Conservation (phyloP, 2,888 invertebrate genomes). For the Callimorpha dominula region DNA sequence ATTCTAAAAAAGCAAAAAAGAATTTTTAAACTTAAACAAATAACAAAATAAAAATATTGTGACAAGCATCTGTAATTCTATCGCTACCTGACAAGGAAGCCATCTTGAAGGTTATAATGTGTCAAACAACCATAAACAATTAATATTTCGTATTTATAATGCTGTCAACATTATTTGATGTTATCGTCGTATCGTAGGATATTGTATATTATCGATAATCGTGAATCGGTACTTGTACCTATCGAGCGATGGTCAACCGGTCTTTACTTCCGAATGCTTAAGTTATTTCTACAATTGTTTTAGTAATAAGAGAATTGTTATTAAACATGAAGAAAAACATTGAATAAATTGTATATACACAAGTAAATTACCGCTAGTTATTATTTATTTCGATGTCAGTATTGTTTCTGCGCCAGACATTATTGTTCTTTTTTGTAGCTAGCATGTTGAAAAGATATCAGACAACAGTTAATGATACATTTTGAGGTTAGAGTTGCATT, state of each 20-base stretch:
- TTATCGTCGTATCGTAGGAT: constrained; percentile 53
- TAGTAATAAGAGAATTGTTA: constrained; percentile 1
- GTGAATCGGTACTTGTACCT: constrained; percentile 49
- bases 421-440: too few species aligned
- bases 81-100: constrained; percentile 43
- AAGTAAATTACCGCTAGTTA: too few species aligned
- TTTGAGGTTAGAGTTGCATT: too few species aligned
- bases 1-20: too few species aligned
- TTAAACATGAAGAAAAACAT: background rate
- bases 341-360: background rate
- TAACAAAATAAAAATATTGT: background rate
- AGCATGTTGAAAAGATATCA: too few species aligned
- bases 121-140: constrained; percentile 43
- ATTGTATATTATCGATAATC: constrained; percentile 51
- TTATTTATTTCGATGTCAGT: too few species aligned
- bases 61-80: constrained; percentile 17
- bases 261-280: constrained; percentile 48
- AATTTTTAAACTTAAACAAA: background rate
- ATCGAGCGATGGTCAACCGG: constrained; percentile 47
- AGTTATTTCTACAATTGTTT: constrained; percentile 27
- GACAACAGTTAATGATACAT: too few species aligned
- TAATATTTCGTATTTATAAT: constrained; percentile 43
- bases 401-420: too few species aligned
- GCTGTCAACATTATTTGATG: constrained; percentile 49
- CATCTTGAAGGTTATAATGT: constrained; percentile 40